Evolutionary conservation across 2,797 vertebrate species (phyloP).

Genomic region (Sandelia bainsii): DNA sequence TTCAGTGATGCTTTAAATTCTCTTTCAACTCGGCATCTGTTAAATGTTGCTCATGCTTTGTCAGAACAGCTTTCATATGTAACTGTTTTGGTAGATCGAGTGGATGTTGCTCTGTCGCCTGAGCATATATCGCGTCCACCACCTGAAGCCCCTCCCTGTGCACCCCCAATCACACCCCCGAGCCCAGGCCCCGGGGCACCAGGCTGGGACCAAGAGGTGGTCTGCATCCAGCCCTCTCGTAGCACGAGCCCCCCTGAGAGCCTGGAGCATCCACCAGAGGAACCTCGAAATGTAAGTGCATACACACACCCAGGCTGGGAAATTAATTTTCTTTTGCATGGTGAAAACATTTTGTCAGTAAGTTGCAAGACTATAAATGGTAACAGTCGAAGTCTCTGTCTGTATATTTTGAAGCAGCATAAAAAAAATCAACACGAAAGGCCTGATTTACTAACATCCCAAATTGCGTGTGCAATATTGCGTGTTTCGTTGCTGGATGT

Average conservation of each 20-base stretch:
- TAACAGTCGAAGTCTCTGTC: neutral
- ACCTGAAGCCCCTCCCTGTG: conserved; percentile 83
- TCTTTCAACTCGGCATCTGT: no score
- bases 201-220: conserved; percentile 89
- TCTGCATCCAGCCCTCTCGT: conserved; percentile 95
- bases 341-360: neutral
- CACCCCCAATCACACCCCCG: conserved; percentile 72
- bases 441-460: no score
- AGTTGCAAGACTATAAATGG: neutral
- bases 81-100: conserved; percentile 82
- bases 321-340: neutral
- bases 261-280: conserved; percentile 89
- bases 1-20: neutral
- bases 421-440: neutral
- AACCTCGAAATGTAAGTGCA: conserved; percentile 84
- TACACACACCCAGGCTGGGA: neutral
- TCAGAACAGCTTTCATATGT: neutral
- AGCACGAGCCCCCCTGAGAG: conserved; percentile 93
- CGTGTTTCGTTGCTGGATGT: no score
- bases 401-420: neutral
- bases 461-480: no score
- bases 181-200: conserved; percentile 43
- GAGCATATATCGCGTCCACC: conserved; percentile 90
- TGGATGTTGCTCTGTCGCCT: conserved; percentile 89
- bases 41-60: no score